Percentiles rank a stretch among this genome's conserved stretches.
Evolutionary conservation across 2,113 vertebrate species (phyloP).

Genomic region (Vicugna pacos): DNA sequence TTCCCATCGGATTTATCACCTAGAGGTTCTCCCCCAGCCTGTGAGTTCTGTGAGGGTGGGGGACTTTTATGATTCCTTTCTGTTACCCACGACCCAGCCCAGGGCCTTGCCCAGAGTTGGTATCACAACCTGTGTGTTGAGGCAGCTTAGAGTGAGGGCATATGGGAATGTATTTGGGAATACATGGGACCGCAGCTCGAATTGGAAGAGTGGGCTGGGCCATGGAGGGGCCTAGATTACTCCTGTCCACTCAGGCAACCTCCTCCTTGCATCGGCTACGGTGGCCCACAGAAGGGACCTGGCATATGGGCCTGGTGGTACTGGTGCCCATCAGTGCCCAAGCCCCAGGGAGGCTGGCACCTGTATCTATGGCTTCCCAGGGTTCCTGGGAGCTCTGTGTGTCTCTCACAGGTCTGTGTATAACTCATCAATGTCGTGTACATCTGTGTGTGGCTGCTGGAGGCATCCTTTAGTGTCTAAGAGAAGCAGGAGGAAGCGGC

Average conservation of each 20-base stretch:
- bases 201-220: neutral
- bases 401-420: constrained; percentile 11
- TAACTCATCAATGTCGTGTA: neutral
- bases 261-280: neutral
- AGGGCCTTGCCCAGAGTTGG: neutral
- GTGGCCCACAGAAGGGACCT: neutral
- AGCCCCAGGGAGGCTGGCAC: neutral
- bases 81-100: neutral
- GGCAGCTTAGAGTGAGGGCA: neutral
- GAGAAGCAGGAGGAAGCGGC: neutral
- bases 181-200: neutral
- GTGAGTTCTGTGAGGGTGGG: neutral
- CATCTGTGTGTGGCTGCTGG: neutral
- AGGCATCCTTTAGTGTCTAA: neutral
- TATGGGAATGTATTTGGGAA: neutral
- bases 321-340: neutral
- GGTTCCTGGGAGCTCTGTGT: neutral
- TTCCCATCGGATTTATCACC: neutral
- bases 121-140: neutral
- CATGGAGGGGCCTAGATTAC: neutral
- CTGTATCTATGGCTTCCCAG: neutral
- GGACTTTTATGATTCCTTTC: neutral
- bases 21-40: neutral
- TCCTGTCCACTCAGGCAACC: neutral
- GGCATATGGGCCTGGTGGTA: neutral